Base-by-base conservation (phyloP, 2,113 vertebrate genomes). In the Todiramphus saurophagus region DNA sequence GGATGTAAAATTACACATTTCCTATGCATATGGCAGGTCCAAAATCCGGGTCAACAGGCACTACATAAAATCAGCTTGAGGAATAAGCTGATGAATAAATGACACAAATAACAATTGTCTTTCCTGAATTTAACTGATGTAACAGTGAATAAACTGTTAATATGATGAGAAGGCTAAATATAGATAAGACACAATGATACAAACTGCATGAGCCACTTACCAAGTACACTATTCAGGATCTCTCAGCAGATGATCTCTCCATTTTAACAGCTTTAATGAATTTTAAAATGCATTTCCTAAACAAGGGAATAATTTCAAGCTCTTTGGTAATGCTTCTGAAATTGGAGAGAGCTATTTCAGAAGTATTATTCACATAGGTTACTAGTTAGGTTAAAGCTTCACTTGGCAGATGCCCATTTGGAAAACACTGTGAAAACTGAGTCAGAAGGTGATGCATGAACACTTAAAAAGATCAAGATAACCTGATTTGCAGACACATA, bases 401-500 rank as follows among this genome's bases (percentile, higher is more conserved):
- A 66, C 50, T 92, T 93, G 83, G 90, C 90, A 89, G 60, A 16
- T 78, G 69, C 44, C 73, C 69, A 82, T 68, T 83, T 93, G 62
- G 68, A 95, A 94, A 87, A 72, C 30, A 75, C 48, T 72, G 48
- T 39, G 86, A 79, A 62, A 92, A 76, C 1, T 86, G 46, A 96
- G 90, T 95, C 95, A 96, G 92, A 93, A 88, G 73, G 46, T 90
- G 64, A 93, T 24, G 63, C 2, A 9, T n/a, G 33, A 90, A 86
- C 18, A 75, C 51, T 60, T 44, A 41, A 56, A 74, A 81, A 92
- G 80, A 93, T 92, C 58, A 90, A 95, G 86, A 95, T 58, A 94
- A 66, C 53, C 25, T 87, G 66, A 96, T 78, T 1, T 84, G 41
- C 24, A 88, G 64, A 81, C 58, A 82, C 28, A 11, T 53, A 87